Evolutionary conservation across 92 coral and sea anemone genomes (phyloP), one percentile per base, ranked within the genome.

Genomic region (Palythoa grandis): DNA sequence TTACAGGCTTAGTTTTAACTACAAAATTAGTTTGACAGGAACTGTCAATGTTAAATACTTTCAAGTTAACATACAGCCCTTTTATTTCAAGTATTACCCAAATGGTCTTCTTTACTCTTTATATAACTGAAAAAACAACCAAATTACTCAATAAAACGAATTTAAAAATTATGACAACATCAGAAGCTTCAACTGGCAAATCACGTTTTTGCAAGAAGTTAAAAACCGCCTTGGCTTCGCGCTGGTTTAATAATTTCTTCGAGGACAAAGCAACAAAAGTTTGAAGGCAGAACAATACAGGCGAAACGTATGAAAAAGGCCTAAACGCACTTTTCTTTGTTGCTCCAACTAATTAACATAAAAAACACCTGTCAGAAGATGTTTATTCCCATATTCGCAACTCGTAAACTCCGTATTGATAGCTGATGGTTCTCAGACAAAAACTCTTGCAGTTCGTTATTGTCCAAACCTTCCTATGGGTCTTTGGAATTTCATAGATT

Each of bases 301-400:
- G 48, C 40, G 52, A 73, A 78, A 78, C 67, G 60, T 78, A 54
- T 52, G 39, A 37, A 54, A 78, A 61, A 20, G 8, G 57, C 66
- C 72, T 66, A 61, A 80, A 63, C 29, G 47, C 74, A 80, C 39
- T 24, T 66, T 52, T 80, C 85, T 80, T 80, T 80, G 85, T 80
- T 80, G 74, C 75, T 3, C 47, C 35, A 67, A 84, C 87, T 85
- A 76, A 94, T 94, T 94, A 88, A 77, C 98, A 94, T 94, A 92
- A 22, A 74, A 43, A 79, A 72, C 98, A 94, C 94, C 98, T 94
- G 98, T 73, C 88, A 58, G 38, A 19, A 9, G 17, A 50, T 94
- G 93, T 94, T 88, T 92, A 88, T 90, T 94, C 95, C 65, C 94
- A 87, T 78, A 88, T 87, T 79, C 76, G 91, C 92, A 88, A 90